Conservation (phyloP, 2,113 vertebrate genomes). For the Ceyx melanurus region DNA sequence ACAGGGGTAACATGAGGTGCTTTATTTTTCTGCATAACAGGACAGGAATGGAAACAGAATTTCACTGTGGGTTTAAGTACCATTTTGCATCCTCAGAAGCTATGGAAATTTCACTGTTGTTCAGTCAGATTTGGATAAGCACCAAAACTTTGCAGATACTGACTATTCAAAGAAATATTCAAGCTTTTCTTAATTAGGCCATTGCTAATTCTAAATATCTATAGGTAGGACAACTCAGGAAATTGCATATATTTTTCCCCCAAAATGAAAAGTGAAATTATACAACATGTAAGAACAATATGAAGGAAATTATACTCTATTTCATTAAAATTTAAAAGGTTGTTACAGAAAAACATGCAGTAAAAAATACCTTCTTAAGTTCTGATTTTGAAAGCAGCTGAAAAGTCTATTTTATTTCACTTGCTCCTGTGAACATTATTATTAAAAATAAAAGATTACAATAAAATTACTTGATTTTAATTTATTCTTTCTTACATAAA, state of each 20-base stretch:
- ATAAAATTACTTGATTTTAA: neutral
- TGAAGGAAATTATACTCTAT: neutral
- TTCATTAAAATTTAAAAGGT: neutral
- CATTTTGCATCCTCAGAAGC: conserved; percentile 1
- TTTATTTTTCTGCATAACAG: neutral
- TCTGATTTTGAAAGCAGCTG: neutral
- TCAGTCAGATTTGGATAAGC: conserved; percentile 17
- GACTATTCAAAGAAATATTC: neutral
- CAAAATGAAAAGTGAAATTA: neutral
- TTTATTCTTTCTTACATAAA: neutral
- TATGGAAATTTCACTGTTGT: neutral
- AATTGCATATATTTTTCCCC: neutral
- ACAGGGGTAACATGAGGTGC: neutral
- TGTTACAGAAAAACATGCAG: neutral
- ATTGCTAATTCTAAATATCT: neutral
- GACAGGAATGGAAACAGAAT: conserved; percentile 12
- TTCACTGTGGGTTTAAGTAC: conserved; percentile 11
- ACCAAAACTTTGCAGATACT: neutral
- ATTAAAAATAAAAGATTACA: neutral
- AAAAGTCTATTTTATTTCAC: neutral
- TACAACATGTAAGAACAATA: neutral
- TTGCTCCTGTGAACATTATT: neutral
- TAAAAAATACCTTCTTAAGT: neutral
- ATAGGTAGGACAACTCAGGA: neutral
- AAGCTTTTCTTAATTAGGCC: neutral